These are phyloP conservation scores for Pseudorhombus dupliciocellatus DNA, from an alignment of 2,113 vertebrate genomes.

Conservation along the genomic window DNA sequence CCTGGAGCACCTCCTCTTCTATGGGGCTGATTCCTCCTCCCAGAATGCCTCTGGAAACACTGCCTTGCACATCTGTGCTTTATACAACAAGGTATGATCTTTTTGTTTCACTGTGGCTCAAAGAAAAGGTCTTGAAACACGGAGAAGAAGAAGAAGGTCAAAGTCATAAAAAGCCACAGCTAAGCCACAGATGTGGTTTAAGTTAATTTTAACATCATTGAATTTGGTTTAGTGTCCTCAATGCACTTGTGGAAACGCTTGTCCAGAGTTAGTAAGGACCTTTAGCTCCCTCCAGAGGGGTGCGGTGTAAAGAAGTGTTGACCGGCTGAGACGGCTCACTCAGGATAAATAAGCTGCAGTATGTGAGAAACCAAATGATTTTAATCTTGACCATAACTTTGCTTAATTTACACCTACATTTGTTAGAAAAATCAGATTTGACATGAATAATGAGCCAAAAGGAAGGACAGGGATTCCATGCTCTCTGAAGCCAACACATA, in stretches of 20 bases:
- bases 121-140: not conserved
- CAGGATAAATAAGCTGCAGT: not conserved
- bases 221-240: not conserved
- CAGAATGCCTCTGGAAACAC: conserved; percentile 95
- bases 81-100: conserved; percentile 91
- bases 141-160: not conserved
- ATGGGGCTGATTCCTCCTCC: conserved; percentile 88
- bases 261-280: not conserved
- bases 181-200: not conserved
- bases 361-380: not conserved
- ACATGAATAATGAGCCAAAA: not conserved
- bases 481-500: not conserved
- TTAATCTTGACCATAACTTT: not conserved
- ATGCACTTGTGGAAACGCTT: not conserved
- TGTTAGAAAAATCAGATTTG: not conserved
- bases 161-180: not conserved
- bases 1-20: conserved; percentile 92
- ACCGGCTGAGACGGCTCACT: not conserved
- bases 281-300: not conserved
- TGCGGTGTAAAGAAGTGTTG: not conserved
- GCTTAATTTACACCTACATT: not conserved
- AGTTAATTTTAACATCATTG: too few relatives aligned
- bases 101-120: not conserved
- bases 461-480: not conserved
- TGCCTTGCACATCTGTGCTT: conserved; percentile 92